Percentiles rank a stretch among this genome's conserved stretches.
Evolutionary conservation across 2,113 vertebrate species (phyloP).

Genomic region (Prolemur simus): DNA sequence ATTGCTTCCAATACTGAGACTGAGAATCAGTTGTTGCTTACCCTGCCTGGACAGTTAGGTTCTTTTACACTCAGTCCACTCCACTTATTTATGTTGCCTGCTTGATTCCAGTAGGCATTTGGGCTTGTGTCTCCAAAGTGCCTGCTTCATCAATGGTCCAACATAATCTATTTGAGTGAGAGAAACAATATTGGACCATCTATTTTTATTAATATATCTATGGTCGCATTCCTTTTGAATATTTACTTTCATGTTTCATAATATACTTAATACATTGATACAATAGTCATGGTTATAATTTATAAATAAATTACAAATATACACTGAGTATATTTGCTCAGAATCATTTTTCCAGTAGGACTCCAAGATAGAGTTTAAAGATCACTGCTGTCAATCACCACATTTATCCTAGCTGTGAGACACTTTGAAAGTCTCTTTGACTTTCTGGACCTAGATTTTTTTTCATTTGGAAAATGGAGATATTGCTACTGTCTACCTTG

Average conservation of each 20-base stretch:
- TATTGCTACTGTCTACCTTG: background rate
- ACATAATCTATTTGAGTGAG: background rate
- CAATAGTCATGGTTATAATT: background rate
- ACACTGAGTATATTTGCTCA: background rate
- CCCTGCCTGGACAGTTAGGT: background rate
- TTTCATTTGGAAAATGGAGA: background rate
- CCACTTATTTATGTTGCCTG: background rate
- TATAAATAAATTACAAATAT: background rate
- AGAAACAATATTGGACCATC: background rate
- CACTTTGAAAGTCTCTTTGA: background rate
- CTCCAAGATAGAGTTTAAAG: background rate
- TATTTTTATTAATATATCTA: background rate
- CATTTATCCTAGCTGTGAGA: background rate
- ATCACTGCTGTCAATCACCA: background rate
- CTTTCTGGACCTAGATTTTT: background rate
- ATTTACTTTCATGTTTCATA: background rate
- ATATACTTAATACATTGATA: background rate
- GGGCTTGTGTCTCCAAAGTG: background rate
- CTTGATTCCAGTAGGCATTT: background rate
- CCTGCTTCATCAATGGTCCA: background rate
- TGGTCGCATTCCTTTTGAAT: background rate
- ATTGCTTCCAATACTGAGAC: background rate
- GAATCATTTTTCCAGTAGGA: background rate
- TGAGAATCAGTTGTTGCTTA: background rate
- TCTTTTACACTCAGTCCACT: background rate